Evolutionary conservation across 2,113 vertebrate species (phyloP).

Genomic region (Oncorhynchus kisutch): DNA sequence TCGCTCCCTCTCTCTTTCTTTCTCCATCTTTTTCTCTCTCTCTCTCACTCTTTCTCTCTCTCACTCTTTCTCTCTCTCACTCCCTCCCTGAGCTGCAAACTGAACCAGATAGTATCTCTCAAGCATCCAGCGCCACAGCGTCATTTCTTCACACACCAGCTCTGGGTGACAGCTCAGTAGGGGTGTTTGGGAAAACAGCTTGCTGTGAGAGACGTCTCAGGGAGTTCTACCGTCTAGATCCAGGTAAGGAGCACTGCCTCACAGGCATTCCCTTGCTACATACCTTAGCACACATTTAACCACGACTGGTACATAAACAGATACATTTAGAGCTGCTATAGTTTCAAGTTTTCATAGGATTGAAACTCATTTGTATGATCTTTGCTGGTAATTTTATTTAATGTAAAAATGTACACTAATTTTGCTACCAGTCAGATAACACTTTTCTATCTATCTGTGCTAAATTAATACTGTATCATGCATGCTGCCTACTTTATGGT

Average conservation of each 20-base stretch:
- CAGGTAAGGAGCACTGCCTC: slow-evolving; percentile 58
- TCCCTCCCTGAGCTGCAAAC: slow-evolving; percentile 58
- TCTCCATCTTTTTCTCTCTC: not conserved
- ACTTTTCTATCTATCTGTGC: not conserved
- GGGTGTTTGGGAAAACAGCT: slow-evolving; percentile 79
- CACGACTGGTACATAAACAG: not conserved
- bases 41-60: slow-evolving; percentile 26
- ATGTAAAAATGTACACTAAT: too few species aligned
- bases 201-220: slow-evolving; percentile 60
- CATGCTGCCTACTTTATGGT: not conserved
- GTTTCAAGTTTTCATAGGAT: not conserved
- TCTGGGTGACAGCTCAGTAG: slow-evolving; percentile 78
- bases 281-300: not conserved
- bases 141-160: slow-evolving; percentile 80
- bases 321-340: too few species aligned
- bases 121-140: slow-evolving; percentile 65
- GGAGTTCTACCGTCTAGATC: slow-evolving; percentile 54
- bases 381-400: too few species aligned
- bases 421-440: not conserved
- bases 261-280: not conserved
- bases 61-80: slow-evolving; percentile 55
- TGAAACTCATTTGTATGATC: not conserved
- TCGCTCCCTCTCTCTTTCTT: slow-evolving; percentile 13
- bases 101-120: slow-evolving; percentile 63
- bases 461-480: not conserved